Percentiles rank a stretch among this genome's conserved stretches.
Evolutionary conservation across 2,888 invertebrate genomes (phyloP).

Genomic region (Ormyrus pomaceus): DNA sequence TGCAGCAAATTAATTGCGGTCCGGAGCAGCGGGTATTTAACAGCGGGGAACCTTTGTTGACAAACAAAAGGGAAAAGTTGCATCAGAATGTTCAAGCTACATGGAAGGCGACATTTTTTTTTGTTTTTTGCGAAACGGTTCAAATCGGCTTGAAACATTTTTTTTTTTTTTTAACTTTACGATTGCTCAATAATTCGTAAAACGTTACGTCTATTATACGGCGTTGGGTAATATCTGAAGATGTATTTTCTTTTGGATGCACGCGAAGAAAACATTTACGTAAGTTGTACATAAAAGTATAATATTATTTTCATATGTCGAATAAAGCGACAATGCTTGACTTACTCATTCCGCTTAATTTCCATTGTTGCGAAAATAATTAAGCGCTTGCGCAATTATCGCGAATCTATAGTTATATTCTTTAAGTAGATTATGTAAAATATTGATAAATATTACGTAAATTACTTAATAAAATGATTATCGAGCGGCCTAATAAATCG

Average conservation of each 20-base stretch:
- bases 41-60: not conserved
- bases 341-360: no score
- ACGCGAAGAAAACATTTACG: not conserved
- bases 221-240: not conserved
- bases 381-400: no score
- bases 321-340: no score
- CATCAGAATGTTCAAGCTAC: not conserved
- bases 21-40: no score
- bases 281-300: not conserved
- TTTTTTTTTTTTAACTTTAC: not conserved
- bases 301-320: not conserved
- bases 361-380: no score
- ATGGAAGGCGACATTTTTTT: not conserved
- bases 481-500: no score
- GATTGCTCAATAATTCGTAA: conserved; percentile 9
- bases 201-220: not conserved
- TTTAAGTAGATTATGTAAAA: no score
- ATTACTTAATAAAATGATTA: no score
- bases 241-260: not conserved
- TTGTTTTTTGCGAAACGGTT: not conserved
- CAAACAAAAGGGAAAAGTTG: not conserved
- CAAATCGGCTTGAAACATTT: not conserved
- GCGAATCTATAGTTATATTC: no score
- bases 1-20: no score
- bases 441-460: no score